These are phyloP conservation scores for Rugalucina vietnamica DNA, from an alignment of 2,888 invertebrate species.

Conservation along the genomic window DNA sequence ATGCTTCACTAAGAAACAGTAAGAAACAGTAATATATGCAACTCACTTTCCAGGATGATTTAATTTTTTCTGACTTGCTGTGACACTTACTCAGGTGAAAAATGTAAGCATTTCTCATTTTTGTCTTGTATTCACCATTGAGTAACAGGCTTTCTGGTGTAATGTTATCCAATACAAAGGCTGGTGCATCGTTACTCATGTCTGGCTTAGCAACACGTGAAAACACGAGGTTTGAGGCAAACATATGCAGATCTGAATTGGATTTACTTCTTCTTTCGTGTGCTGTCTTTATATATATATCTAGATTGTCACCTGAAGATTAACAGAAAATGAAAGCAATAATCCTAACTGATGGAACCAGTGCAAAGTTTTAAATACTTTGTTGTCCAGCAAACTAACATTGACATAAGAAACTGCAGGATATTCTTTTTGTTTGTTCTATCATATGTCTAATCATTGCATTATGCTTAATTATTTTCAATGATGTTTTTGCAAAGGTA, in stretches of 20 bases:
- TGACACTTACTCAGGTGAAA: too few species aligned
- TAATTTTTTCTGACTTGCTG: too few species aligned
- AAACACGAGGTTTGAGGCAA: background rate
- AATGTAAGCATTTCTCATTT: background rate
- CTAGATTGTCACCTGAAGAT: background rate
- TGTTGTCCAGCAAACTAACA: background rate
- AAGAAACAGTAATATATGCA: too few species aligned
- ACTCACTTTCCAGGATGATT: too few species aligned
- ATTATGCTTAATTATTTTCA: too few species aligned
- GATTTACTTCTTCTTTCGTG: background rate
- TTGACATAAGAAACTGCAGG: background rate
- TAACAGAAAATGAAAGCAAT: background rate
- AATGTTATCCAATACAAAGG: background rate
- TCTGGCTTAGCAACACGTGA: background rate
- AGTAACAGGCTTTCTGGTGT: background rate
- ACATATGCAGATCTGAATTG: background rate
- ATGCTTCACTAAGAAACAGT: too few species aligned
- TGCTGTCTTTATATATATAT: background rate
- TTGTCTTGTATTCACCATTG: background rate
- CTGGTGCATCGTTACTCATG: background rate
- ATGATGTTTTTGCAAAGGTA: too few species aligned
- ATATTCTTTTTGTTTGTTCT: background rate
- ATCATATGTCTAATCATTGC: background rate
- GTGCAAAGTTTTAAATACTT: too few species aligned
- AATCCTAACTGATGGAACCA: too few species aligned